Base-by-base conservation (phyloP, 2,797 vertebrate species). In the Epinephelus malabaricus region DNA sequence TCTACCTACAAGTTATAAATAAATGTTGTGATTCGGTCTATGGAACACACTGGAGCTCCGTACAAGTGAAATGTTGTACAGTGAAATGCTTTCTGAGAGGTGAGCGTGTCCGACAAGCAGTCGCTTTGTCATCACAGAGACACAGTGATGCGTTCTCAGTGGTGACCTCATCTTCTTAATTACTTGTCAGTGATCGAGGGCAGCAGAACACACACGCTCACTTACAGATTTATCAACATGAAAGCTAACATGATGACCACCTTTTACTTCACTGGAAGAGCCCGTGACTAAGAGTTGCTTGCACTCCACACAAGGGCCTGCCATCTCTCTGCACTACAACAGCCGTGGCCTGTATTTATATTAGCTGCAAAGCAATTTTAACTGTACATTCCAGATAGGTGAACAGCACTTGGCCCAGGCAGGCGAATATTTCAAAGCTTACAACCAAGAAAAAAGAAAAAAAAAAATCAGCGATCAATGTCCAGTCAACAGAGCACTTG, bases 371-470 rank as follows among this genome's bases (percentile, higher is more conserved):
- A 94, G 83, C 91, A 87, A 86, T 88, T 93, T 94, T 78, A 94
- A 95, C 94, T 95, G 92, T 95, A 95, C 95, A 95, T 96, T 96
- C 94, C 95, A 88, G 80, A 82, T 89, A 93, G 92, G 92, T 96
- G 93, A 96, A 90, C 92, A 94, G 75, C 69, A 47, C 86, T 93
- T 95, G 92, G 93, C 89, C n/a, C 40, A 6, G 62, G 45, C 60
- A 63, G 43, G 73, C 40, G 8, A 78, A 95, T 94, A 85, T 92
- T 94, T 95, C 73, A 85, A 90, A 93, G 91, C 91, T 94, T 91
- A 91, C 87, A 87, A 83, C 74, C 60, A 49, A 79, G 82, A 71
- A 51, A 68, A 81, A 80, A 73, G 47, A 78, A 84, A 65, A 15
- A 23, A 23, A 43, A 9, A 43, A 87, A 86, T 76, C 86, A 90